Conservation (phyloP, 2,113 vertebrate species). For the Piaya cayana region DNA sequence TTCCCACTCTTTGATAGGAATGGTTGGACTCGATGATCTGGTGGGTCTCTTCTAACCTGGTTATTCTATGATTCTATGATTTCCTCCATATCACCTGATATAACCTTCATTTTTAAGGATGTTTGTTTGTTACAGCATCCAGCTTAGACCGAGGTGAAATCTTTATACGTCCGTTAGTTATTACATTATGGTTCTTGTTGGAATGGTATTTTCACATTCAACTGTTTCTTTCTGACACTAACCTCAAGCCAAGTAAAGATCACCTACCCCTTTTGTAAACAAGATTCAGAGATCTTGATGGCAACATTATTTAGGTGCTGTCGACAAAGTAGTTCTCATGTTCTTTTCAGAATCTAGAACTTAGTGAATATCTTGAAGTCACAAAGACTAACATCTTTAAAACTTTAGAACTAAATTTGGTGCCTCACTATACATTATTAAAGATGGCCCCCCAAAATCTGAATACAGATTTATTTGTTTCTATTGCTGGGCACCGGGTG, state of each 20-base stretch:
- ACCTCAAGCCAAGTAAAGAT: background rate
- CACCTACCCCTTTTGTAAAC: fast-evolving
- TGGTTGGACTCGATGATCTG: too few species aligned
- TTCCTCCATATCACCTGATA: background rate
- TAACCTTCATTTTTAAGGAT: background rate
- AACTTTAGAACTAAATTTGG: background rate
- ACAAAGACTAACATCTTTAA: background rate
- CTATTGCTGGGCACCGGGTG: fast-evolving
- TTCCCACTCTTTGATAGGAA: fast-evolving
- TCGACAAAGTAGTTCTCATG: background rate
- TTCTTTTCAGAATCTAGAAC: background rate
- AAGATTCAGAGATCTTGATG: background rate
- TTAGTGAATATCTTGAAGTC: background rate
- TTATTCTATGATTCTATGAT: too few species aligned
- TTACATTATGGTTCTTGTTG: background rate
- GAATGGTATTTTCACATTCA: background rate
- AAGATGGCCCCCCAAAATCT: background rate
- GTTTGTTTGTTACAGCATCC: background rate
- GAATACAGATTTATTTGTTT: background rate
- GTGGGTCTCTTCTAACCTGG: too few species aligned
- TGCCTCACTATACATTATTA: background rate
- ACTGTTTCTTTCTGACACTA: background rate
- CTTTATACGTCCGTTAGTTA: background rate
- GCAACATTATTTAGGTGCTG: background rate
- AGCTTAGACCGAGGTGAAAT: background rate